phyloP scores from a whole-genome alignment of 2,888 invertebrate species.

The Gonocerus acuteangulatus region DNA sequence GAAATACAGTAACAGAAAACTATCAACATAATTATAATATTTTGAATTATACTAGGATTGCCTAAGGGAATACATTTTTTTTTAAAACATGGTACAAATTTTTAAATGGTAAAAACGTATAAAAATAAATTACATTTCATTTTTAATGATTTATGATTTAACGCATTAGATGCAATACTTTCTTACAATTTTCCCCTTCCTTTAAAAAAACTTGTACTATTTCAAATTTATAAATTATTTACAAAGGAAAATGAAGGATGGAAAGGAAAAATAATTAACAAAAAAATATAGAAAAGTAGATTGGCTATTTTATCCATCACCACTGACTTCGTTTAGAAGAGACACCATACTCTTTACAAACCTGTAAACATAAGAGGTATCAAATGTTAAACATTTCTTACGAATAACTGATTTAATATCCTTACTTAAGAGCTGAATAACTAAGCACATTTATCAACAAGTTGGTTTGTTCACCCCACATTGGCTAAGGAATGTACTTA shows the following conservation, averaged over 20 bases:
- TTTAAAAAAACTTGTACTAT: neutral
- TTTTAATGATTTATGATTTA: conserved; percentile 2
- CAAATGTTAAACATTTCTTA: too few relatives aligned
- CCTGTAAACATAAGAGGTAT: too few relatives aligned
- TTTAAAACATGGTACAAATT: too few relatives aligned
- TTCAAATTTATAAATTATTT: conserved; percentile 10
- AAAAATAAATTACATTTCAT: conserved; percentile 13
- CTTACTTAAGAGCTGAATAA: too few relatives aligned
- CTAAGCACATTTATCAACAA: too few relatives aligned
- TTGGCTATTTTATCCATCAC: neutral
- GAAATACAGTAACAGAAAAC: too few relatives aligned
- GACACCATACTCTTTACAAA: too few relatives aligned
- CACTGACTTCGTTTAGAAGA: too few relatives aligned
- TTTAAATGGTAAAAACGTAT: conserved; percentile 12
- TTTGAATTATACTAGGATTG: neutral
- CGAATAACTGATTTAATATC: too few relatives aligned
- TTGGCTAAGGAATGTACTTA: too few relatives aligned
- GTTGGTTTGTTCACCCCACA: too few relatives aligned
- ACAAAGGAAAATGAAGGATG: neutral
- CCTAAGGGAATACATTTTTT: neutral
- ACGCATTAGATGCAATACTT: neutral
- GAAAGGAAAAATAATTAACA: neutral
- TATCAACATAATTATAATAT: neutral
- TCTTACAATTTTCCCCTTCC: too few relatives aligned
- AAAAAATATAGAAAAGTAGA: neutral